Conservation (phyloP, 2,888 invertebrate species). For the Neuroscelio doddi region DNA sequence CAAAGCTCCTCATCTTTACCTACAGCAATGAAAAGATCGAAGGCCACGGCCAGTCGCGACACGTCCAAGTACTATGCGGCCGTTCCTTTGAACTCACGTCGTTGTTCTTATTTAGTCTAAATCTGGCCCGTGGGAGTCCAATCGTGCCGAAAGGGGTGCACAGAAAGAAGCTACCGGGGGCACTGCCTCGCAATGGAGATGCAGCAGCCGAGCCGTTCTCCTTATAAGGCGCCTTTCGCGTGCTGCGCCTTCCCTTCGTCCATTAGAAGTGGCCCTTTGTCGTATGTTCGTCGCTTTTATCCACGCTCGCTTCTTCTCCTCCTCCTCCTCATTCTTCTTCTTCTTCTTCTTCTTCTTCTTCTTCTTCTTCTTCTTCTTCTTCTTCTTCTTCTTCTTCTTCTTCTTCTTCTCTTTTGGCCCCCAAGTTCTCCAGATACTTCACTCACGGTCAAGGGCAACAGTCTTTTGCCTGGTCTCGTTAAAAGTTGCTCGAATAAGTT, state of each 20-base stretch:
- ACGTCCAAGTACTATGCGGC: constrained; percentile 26
- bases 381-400: constrained; percentile 24
- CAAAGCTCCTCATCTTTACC: no score
- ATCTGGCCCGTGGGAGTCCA: constrained; percentile 6
- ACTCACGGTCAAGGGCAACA: constrained; percentile 23
- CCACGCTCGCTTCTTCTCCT: constrained; percentile 52
- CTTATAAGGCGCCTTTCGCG: constrained; percentile 64
- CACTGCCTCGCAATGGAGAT: constrained; percentile 37
- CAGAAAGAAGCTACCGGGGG: constrained; percentile 37
- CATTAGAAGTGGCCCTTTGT: constrained; percentile 67
- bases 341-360: constrained; percentile 32
- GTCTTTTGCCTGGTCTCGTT: background rate
- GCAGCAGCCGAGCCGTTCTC: constrained; percentile 55
- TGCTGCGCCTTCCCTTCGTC: constrained; percentile 56
- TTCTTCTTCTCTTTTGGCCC: constrained; percentile 23
- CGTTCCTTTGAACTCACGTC: background rate
- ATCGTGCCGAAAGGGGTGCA: background rate
- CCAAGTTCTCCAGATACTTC: constrained; percentile 9
- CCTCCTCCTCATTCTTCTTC: constrained; percentile 25
- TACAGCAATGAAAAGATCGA: constrained; percentile 13
- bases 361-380: constrained; percentile 51
- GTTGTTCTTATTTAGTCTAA: constrained; percentile 13
- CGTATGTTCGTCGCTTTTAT: constrained; percentile 52
- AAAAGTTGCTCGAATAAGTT: background rate
- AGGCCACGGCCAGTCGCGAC: constrained; percentile 29